These are phyloP conservation scores for Paratrypauchen microcephalus DNA, from an alignment of 2,797 vertebrate species.

Conservation along the genomic window DNA sequence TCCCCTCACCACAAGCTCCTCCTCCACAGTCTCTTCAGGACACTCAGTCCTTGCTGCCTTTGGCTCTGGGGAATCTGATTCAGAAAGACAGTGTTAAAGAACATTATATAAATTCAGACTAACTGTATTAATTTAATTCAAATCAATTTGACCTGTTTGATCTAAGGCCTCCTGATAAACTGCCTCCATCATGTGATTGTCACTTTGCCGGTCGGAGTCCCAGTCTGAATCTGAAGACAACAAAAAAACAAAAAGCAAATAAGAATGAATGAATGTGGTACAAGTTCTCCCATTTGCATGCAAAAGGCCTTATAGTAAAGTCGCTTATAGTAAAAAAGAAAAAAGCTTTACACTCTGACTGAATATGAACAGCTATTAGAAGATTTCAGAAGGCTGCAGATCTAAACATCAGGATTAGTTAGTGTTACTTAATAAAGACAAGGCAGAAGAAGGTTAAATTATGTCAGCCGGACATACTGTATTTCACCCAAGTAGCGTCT, in stretches of 20 bases:
- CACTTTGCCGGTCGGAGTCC: constrained; percentile 61
- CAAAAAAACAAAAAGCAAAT: background rate
- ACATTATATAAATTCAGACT: background rate
- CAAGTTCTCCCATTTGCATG: background rate
- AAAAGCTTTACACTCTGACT: background rate
- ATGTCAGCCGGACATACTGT: too few relatives aligned
- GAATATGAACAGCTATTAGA: background rate
- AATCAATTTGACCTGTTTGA: constrained; percentile 52
- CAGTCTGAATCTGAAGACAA: constrained; percentile 68
- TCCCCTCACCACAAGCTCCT: constrained; percentile 61
- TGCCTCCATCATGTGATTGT: constrained; percentile 43
- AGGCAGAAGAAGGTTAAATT: too few relatives aligned
- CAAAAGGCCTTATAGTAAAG: background rate
- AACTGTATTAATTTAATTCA: background rate
- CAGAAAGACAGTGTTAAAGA: constrained; percentile 12
- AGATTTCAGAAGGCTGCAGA: background rate
- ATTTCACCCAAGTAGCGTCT: too few relatives aligned
- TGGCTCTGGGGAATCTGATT: constrained; percentile 41
- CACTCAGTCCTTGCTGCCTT: constrained; percentile 20
- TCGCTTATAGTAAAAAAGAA: too few relatives aligned
- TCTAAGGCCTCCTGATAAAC: constrained; percentile 35
- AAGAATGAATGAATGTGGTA: background rate
- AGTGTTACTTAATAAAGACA: background rate
- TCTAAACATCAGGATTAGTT: background rate
- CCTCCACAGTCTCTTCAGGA: constrained; percentile 19